phyloP scores from a whole-genome alignment of 1,140 invertebrate genomes.

The Bombus cullumanus region DNA sequence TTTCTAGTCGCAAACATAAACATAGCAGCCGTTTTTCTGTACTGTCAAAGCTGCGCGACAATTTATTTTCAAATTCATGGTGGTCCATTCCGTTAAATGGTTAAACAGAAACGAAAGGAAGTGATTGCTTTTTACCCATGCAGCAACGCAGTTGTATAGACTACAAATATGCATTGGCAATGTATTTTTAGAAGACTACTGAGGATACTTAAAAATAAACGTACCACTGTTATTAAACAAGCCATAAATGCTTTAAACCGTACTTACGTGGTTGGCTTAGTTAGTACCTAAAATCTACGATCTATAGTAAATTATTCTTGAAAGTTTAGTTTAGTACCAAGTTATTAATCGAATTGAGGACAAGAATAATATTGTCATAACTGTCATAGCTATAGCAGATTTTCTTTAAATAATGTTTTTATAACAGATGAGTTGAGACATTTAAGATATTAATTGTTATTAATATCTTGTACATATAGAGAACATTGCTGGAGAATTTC shows the following conservation, averaged over 20 bases:
- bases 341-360: not conserved
- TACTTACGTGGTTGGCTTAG: not conserved
- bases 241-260: not conserved
- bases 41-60: not conserved
- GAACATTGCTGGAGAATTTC: not conserved
- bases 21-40: constrained; percentile 2
- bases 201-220: constrained; percentile 54
- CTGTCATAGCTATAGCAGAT: not conserved
- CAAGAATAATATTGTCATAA: not conserved
- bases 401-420: not conserved
- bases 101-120: not conserved
- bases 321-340: constrained; percentile 9
- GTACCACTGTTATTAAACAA: not conserved
- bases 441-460: not conserved
- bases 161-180: constrained; percentile 3
- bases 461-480: not conserved
- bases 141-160: not conserved
- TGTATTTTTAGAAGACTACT: constrained; percentile 26
- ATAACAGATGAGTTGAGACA: not conserved
- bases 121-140: constrained; percentile 23
- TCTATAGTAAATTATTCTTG: constrained; percentile 25
- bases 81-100: constrained; percentile 1
- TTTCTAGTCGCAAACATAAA: constrained; percentile 14
- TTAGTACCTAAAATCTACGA: not conserved
- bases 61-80: constrained; percentile 20